A percentile compares a stretch with the other conserved stretches of the same genome.
These are phyloP conservation scores for Troilus luridus DNA, from an alignment of 2,888 invertebrate genomes.

Conservation along the genomic window DNA sequence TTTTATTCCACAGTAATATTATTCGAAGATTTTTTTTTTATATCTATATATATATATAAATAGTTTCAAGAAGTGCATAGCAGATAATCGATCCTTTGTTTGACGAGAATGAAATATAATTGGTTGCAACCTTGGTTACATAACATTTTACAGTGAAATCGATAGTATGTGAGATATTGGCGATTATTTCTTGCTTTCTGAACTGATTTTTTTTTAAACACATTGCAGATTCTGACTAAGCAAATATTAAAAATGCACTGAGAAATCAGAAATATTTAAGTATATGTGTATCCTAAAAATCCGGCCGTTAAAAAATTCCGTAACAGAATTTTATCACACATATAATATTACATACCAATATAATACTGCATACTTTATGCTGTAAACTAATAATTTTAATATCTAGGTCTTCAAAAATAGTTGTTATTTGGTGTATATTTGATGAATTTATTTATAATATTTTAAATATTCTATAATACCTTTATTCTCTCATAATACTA, in stretches of 20 bases:
- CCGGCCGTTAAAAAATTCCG: too few relatives aligned
- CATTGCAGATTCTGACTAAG: neutral
- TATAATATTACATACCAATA: too few relatives aligned
- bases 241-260: neutral
- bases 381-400: neutral
- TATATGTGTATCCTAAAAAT: too few relatives aligned
- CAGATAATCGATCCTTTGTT: neutral
- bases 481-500: neutral
- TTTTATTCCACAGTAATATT: neutral
- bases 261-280: neutral
- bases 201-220: neutral
- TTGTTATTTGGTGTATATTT: neutral
- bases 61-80: neutral
- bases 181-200: neutral
- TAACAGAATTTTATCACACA: too few relatives aligned
- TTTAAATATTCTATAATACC: neutral
- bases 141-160: constrained; percentile 40
- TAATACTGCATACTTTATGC: too few relatives aligned
- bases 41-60: neutral
- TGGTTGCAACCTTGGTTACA: constrained; percentile 32
- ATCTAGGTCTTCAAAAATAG: neutral
- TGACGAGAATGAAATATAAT: constrained; percentile 26
- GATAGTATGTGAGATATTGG: constrained; percentile 42
- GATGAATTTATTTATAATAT: neutral
- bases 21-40: neutral